phyloP scores from a whole-genome alignment of 2,797 vertebrate genomes.

The Centroberyx gerrardi region DNA sequence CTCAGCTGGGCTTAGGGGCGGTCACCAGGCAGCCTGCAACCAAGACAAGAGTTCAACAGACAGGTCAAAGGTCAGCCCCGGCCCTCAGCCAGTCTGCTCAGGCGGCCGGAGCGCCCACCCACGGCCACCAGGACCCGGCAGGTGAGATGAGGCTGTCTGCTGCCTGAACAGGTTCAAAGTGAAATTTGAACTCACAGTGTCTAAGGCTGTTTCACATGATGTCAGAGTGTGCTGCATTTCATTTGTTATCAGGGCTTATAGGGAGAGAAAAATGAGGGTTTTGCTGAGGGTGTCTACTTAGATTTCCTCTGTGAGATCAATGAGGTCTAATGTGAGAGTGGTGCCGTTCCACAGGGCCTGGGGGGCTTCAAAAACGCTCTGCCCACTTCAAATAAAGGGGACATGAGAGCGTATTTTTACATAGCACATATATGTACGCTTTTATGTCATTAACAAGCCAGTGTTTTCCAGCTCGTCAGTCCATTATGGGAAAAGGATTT shows the following conservation, averaged over 20 bases:
- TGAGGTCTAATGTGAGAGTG: not conserved
- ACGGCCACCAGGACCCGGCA: constrained; percentile 85
- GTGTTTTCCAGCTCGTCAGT: not conserved
- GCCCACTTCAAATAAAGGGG: not conserved
- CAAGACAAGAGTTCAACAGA: constrained; percentile 89
- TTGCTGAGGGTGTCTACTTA: not conserved
- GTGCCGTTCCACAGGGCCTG: too few relatives aligned
- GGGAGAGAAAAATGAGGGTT: not conserved
- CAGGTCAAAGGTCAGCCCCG: constrained; percentile 86
- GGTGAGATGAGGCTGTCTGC: constrained; percentile 81
- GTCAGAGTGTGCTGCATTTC: not conserved
- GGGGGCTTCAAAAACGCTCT: not conserved
- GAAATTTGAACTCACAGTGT: not conserved
- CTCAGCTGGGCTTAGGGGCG: constrained; percentile 93
- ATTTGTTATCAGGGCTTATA: not conserved
- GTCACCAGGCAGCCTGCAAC: constrained; percentile 90
- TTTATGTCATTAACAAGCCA: not conserved
- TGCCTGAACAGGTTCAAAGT: not conserved
- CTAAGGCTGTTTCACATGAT: not conserved
- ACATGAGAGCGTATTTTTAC: not conserved
- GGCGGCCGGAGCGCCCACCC: constrained; percentile 72
- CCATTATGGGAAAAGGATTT: not conserved
- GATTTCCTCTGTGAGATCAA: not conserved
- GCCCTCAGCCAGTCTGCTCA: constrained; percentile 73
- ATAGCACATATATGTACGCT: not conserved